A percentile compares a stretch with the other conserved stretches of the same genome.
Evolutionary conservation across 2,888 invertebrate species (phyloP).

Genomic region (Lobophora halterata): DNA sequence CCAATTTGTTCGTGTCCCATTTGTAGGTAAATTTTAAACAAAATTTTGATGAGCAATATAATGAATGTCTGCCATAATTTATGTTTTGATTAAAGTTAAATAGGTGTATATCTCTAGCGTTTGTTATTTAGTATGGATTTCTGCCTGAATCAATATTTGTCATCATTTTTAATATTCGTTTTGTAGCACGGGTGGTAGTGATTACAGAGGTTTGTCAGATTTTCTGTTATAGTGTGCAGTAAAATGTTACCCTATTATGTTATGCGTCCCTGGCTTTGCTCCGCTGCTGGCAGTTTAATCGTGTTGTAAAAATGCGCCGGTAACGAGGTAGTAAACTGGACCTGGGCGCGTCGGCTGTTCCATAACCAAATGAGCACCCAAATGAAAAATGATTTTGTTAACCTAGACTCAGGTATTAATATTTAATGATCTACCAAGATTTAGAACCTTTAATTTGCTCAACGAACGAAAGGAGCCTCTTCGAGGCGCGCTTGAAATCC

Average conservation of each 20-base stretch:
- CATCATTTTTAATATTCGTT: no score
- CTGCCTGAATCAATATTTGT: no score
- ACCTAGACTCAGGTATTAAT: no score
- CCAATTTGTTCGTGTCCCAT: slow-evolving; percentile 32
- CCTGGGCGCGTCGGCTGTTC: slow-evolving; percentile 37
- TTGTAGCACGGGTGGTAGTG: no score
- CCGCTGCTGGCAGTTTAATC: slow-evolving; percentile 67
- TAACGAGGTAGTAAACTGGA: slow-evolving; percentile 71
- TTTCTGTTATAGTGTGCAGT: slow-evolving; percentile 33
- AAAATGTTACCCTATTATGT: slow-evolving; percentile 72
- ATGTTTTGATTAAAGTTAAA: slow-evolving; percentile 12
- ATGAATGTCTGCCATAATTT: slow-evolving; percentile 15
- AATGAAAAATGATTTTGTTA: no score
- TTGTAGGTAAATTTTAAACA: slow-evolving; percentile 40
- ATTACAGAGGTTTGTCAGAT: slow-evolving; percentile 15
- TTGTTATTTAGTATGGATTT: no score
- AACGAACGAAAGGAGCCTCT: no score
- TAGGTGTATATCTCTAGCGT: no score
- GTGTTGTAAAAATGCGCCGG: slow-evolving; percentile 70
- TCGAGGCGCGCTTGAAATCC: no score
- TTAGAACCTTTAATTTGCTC: no score
- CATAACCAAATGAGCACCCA: slow-evolving; percentile 41
- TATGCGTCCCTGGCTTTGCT: slow-evolving; percentile 58
- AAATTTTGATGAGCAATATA: slow-evolving; percentile 34
- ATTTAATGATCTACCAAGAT: no score